Evolutionary conservation across 2,113 vertebrate species (phyloP).

Genomic region (Hyla sarda): DNA sequence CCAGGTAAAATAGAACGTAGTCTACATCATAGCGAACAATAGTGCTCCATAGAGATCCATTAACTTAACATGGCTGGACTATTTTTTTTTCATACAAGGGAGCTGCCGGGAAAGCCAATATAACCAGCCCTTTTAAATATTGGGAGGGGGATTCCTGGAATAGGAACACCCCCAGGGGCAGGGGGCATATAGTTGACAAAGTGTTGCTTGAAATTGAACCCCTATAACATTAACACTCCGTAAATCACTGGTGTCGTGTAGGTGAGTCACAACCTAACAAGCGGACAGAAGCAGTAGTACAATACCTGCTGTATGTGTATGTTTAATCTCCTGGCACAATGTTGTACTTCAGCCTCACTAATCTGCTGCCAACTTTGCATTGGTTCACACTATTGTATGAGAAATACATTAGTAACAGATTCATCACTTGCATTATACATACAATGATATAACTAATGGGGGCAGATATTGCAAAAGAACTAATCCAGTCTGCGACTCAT

Average conservation of each 20-base stretch:
- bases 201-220: conserved; percentile 2
- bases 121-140: not conserved
- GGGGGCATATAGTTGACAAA: not conserved
- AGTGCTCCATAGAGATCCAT: not conserved
- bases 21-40: not conserved
- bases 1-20: no score
- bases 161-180: not conserved
- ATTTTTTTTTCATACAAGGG: not conserved
- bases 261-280: not conserved
- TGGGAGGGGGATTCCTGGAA: not conserved
- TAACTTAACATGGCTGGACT: not conserved
- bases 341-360: not conserved
- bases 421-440: not conserved
- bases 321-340: not conserved
- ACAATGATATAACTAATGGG: not conserved
- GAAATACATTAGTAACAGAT: not conserved
- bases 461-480: not conserved
- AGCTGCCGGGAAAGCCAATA: not conserved
- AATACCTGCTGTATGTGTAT: not conserved
- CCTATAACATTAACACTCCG: not conserved
- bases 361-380: not conserved
- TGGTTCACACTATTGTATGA: not conserved
- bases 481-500: not conserved
- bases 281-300: not conserved
- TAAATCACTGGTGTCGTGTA: not conserved